phyloP scores from a whole-genome alignment of 2,888 invertebrate genomes.

The Drosophila heteroneura region DNA sequence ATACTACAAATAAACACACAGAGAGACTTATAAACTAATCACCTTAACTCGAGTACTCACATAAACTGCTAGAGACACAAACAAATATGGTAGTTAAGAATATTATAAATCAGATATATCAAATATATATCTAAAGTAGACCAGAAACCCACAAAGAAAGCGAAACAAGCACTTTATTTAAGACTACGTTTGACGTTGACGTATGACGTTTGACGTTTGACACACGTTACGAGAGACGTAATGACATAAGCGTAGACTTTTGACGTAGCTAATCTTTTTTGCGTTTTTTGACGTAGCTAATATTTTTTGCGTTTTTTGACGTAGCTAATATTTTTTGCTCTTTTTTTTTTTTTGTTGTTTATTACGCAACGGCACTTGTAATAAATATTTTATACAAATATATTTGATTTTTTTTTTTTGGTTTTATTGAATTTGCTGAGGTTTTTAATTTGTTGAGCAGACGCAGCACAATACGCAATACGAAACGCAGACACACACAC shows the following conservation, averaged over 20 bases:
- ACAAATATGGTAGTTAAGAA: slow-evolving; percentile 43
- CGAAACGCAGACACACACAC: slow-evolving; percentile 52
- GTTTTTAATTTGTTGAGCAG: slow-evolving; percentile 17
- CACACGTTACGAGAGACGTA: slow-evolving; percentile 69
- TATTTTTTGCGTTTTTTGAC: slow-evolving; percentile 23
- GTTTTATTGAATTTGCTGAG: slow-evolving; percentile 10
- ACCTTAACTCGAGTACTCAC: slow-evolving; percentile 59
- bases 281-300: slow-evolving; percentile 37
- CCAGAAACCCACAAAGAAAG: slow-evolving; percentile 67
- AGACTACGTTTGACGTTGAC: slow-evolving; percentile 41
- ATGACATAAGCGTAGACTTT: slow-evolving; percentile 70
- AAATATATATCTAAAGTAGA: slow-evolving; percentile 5
- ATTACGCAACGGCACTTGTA: slow-evolving; percentile 65
- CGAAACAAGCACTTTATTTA: slow-evolving; percentile 60
- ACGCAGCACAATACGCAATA: slow-evolving; percentile 61
- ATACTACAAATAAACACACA: slow-evolving; percentile 16
- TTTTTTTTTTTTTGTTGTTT: slow-evolving; percentile 19
- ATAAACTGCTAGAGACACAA: slow-evolving; percentile 61
- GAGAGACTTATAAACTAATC: slow-evolving; percentile 49
- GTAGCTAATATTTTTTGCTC: slow-evolving; percentile 11
- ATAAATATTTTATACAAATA: slow-evolving; percentile 1
- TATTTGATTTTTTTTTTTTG: slow-evolving; percentile 5
- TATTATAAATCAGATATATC: slow-evolving; percentile 18
- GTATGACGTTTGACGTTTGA: slow-evolving; percentile 41
- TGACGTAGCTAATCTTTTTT: slow-evolving; percentile 34